These are phyloP conservation scores for Streptopelia turtur DNA, from an alignment of 2,797 vertebrate genomes.

Conservation along the genomic window DNA sequence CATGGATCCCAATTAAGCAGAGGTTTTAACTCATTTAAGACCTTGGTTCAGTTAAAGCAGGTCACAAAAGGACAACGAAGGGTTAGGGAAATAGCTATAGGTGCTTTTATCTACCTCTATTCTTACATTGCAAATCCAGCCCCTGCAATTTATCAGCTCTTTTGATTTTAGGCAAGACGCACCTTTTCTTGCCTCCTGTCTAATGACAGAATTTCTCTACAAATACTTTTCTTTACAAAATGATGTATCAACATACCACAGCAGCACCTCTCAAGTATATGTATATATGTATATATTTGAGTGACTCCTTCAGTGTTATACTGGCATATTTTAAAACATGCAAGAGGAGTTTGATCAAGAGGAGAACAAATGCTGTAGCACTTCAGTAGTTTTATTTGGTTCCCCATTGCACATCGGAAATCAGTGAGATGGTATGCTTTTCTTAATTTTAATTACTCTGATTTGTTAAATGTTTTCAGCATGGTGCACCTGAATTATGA, in stretches of 20 bases:
- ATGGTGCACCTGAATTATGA: neutral
- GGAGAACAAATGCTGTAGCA: neutral
- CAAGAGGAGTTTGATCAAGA: neutral
- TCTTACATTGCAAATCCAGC: neutral
- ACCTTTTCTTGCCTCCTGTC: neutral
- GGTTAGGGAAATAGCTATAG: neutral
- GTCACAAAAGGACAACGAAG: neutral
- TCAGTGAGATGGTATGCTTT: constrained; percentile 17
- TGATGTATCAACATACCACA: neutral
- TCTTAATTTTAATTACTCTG: constrained; percentile 36
- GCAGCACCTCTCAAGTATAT: neutral
- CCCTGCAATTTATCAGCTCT: neutral
- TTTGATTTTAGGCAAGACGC: neutral
- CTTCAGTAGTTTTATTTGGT: neutral
- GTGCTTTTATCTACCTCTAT: neutral
- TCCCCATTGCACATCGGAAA: constrained; percentile 37
- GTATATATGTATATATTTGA: neutral
- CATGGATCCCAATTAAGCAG: neutral
- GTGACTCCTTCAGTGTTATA: neutral
- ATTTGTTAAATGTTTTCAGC: constrained; percentile 46
- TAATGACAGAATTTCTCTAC: neutral
- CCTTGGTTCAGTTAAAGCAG: neutral
- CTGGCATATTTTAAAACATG: neutral
- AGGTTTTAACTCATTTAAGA: neutral
- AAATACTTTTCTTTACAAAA: neutral